These are phyloP conservation scores for Drosophila ohnishii DNA, from an alignment of 1,140 invertebrate genomes.

Conservation along the genomic window DNA sequence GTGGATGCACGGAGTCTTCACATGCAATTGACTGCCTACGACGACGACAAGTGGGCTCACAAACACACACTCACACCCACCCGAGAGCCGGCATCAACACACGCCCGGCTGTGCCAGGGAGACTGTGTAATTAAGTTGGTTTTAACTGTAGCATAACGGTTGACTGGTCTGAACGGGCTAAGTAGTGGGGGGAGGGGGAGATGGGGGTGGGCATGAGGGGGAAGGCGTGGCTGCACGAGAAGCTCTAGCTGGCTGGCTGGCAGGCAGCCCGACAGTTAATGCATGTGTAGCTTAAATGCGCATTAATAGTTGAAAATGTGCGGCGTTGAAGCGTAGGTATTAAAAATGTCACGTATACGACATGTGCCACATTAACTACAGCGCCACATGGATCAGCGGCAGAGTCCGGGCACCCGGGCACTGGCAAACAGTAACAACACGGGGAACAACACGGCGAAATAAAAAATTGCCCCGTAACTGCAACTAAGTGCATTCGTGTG, in stretches of 20 bases:
- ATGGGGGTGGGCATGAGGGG: neutral
- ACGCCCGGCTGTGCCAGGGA: constrained; percentile 19
- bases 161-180: constrained; percentile 46
- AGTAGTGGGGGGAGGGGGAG: constrained; percentile 2
- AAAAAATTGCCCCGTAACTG: constrained; percentile 55
- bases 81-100: constrained; percentile 9
- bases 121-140: constrained; percentile 75
- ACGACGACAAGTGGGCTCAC: constrained; percentile 18
- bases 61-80: constrained; percentile 11
- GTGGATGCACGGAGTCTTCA: constrained; percentile 31
- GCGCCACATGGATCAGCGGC: constrained; percentile 67
- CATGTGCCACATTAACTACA: constrained; percentile 79
- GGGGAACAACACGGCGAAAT: constrained; percentile 11
- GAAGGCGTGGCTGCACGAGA: constrained; percentile 16
- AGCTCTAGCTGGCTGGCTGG: constrained; percentile 5
- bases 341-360: constrained; percentile 81
- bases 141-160: constrained; percentile 56
- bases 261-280: constrained; percentile 65
- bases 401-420: constrained; percentile 10
- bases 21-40: constrained; percentile 54
- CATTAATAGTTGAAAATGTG: constrained; percentile 82
- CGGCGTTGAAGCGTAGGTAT: constrained; percentile 80
- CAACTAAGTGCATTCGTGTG: constrained; percentile 71
- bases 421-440: constrained; percentile 4
- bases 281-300: constrained; percentile 79